Evolutionary conservation across 2,797 vertebrate species (phyloP).

Genomic region (Alauda arvensis): DNA sequence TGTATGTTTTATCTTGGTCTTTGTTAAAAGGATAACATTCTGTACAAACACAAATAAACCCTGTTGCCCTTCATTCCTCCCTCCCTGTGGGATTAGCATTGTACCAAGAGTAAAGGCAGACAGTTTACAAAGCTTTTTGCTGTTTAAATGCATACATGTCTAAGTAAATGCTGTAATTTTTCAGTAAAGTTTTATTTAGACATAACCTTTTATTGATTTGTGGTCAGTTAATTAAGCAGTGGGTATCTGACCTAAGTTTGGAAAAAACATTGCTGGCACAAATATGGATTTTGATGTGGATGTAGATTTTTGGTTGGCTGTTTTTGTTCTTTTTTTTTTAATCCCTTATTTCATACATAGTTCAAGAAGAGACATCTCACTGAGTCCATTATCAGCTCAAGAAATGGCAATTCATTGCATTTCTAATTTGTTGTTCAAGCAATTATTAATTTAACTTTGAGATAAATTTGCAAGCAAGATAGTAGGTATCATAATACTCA

Average conservation of each 20-base stretch:
- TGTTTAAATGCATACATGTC: not conserved
- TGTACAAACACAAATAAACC: slow-evolving; percentile 29
- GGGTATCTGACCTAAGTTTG: not conserved
- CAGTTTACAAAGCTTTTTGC: slow-evolving; percentile 8
- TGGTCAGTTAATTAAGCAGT: not conserved
- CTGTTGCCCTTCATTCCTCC: slow-evolving; percentile 17
- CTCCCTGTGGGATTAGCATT: slow-evolving; percentile 37
- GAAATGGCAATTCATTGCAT: not conserved
- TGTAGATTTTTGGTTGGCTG: not conserved
- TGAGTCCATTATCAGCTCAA: not conserved
- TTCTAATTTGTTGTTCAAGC: not conserved
- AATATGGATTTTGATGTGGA: not conserved
- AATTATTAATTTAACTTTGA: not conserved
- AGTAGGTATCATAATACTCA: not conserved
- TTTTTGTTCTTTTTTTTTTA: not conserved
- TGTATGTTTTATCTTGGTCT: slow-evolving; percentile 32
- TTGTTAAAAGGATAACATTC: slow-evolving; percentile 44
- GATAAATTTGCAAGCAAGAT: not conserved
- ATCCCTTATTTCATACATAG: not conserved
- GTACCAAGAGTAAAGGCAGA: not conserved
- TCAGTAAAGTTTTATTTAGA: not conserved
- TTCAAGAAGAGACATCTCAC: not conserved
- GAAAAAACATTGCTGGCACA: not conserved
- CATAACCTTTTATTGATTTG: not conserved
- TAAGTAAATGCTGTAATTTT: not conserved